Evolutionary conservation across 2,797 vertebrate genomes (phyloP).

Genomic region (Macroramphosus scolopax): DNA sequence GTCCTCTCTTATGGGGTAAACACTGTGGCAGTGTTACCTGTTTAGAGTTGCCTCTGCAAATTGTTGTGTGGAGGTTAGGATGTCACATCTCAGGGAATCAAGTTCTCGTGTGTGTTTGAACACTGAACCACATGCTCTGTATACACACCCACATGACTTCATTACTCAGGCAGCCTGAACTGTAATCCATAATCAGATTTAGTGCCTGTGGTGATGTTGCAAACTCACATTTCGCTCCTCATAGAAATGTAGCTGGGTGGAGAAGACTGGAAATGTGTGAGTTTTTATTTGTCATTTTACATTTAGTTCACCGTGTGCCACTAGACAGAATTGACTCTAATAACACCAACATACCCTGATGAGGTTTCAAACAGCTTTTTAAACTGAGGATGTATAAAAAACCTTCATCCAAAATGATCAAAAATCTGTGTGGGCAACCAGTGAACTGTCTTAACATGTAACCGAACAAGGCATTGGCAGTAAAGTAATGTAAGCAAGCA

Average conservation of each 20-base stretch:
- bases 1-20: conserved; percentile 32
- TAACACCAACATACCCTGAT: too few relatives aligned
- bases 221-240: conserved; percentile 38
- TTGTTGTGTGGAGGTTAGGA: conserved; percentile 6
- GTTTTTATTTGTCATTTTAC: conserved; percentile 6
- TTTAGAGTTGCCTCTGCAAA: conserved; percentile 9
- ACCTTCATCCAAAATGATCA: neutral
- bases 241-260: conserved; percentile 32
- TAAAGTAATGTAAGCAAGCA: too few relatives aligned
- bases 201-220: conserved; percentile 43
- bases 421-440: too few relatives aligned
- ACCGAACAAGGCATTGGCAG: too few relatives aligned
- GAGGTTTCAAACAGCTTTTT: too few relatives aligned
- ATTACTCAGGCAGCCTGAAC: conserved; percentile 47
- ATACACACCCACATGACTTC: conserved; percentile 47
- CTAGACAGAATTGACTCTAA: too few relatives aligned
- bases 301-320: neutral
- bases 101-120: conserved; percentile 22
- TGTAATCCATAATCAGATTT: conserved; percentile 52
- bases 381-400: neutral
- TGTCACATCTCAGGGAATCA: conserved; percentile 20
- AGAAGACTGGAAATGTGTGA: conserved; percentile 15
- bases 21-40: conserved; percentile 30
- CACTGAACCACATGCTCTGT: conserved; percentile 29
- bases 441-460: too few relatives aligned